phyloP scores from a whole-genome alignment of 2,797 vertebrate genomes.

The Lacerta agilis region DNA sequence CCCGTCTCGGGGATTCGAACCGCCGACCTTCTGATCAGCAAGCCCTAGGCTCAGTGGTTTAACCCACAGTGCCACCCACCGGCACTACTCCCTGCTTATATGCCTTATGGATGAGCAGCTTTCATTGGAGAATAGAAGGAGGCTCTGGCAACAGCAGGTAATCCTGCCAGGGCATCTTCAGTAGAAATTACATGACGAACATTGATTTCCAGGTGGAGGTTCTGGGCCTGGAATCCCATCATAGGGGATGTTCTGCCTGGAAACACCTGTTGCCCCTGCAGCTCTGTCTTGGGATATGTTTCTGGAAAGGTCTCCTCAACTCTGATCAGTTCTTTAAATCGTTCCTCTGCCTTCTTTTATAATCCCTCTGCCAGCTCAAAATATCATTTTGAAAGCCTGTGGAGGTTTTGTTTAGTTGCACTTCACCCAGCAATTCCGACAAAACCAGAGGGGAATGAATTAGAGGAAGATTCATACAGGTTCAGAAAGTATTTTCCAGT shows the following conservation, averaged over 20 bases:
- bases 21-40: no score
- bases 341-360: background rate
- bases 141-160: background rate
- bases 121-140: background rate
- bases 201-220: background rate
- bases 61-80: no score
- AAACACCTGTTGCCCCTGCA: background rate
- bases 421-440: background rate
- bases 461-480: slow-evolving; percentile 29
- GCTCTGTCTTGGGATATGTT: background rate
- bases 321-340: background rate
- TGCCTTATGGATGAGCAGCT: no score
- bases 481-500: slow-evolving; percentile 41
- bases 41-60: no score
- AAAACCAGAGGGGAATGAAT: slow-evolving; percentile 9
- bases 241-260: background rate
- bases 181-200: background rate
- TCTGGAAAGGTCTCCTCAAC: background rate
- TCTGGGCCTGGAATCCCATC: background rate
- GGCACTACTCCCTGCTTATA: no score
- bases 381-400: background rate
- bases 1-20: no score
- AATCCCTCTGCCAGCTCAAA: background rate
- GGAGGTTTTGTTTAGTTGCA: slow-evolving; percentile 6
- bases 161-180: background rate